phyloP scores from a whole-genome alignment of 2,113 vertebrate genomes.

The Morone saxatilis region DNA sequence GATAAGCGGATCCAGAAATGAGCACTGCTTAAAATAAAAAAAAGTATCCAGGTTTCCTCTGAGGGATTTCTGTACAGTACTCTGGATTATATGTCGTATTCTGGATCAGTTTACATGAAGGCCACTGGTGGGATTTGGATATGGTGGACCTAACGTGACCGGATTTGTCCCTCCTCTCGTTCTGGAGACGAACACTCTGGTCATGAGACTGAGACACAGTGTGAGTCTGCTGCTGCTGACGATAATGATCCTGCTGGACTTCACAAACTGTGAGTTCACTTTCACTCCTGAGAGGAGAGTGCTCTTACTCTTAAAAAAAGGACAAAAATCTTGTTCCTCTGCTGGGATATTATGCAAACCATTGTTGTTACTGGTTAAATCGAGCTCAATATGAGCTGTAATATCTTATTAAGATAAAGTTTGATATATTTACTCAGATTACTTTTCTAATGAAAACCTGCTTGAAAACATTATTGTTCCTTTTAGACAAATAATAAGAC shows the following conservation, averaged over 20 bases:
- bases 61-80: neutral
- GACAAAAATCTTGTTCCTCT: too few species aligned
- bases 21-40: neutral
- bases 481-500: too few species aligned
- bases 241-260: conserved; percentile 30
- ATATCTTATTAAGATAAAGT: too few species aligned
- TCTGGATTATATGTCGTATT: neutral
- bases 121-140: neutral
- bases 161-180: rapidly evolving
- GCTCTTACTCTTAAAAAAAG: too few species aligned
- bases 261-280: conserved; percentile 44
- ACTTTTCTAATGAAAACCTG: too few species aligned
- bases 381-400: too few species aligned
- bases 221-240: neutral
- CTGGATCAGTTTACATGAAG: neutral
- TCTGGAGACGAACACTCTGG: neutral
- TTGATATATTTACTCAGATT: too few species aligned
- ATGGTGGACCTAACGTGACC: neutral
- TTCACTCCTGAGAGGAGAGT: too few species aligned
- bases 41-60: neutral
- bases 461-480: too few species aligned
- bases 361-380: too few species aligned
- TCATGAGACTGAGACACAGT: neutral
- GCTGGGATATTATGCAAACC: too few species aligned
- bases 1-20: neutral